Base-by-base conservation (phyloP, 2,797 vertebrate species). In the Myotis planiceps region DNA sequence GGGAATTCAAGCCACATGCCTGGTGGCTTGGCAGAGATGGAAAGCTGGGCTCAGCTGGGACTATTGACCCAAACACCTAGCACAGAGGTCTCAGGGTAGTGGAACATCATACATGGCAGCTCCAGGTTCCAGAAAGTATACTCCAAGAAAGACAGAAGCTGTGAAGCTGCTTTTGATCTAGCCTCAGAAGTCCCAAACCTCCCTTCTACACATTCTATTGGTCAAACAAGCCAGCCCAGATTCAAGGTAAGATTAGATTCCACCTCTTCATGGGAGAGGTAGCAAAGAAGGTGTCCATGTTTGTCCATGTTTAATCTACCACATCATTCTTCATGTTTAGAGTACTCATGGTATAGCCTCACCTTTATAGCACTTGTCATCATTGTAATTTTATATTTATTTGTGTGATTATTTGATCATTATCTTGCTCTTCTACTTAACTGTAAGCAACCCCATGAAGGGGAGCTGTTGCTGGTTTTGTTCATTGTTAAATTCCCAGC, bases 311-410 rank as follows among this genome's bases (percentile, higher is more conserved):
- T 86, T 71, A 91, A 83, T 47, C 69, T 75, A 58, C 53, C 49
- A 82, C 66, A 81, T 84, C 25, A 45, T 76, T 94, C 37, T 96
- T 78, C 37, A 92, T 15, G 27, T 78, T 55, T 88, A 79, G 60
- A 71, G 3, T 53, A 49, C 19, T 55, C 19, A 34, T 75, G 5
- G 19, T 53, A 39, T 12, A 45, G 37, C 15, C 4, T 84, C 53
- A 92, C 79, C 80, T 90, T 63, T 81, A 72, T 71, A 68, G 60
- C 47, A 55, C 39, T 60, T 74, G 2, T 65, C 89, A 69, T 79
- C 19, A 13, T 29, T 76, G 68, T 23, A 79, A 45, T 23, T 88
- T 58, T 49, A 49, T 16, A 39, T 71, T 81, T 83, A 76, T 81
- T 84, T 58, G 13, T 86, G 6, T 83, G 65, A 71, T 72, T 69